Evolutionary conservation across 2,113 vertebrate genomes (phyloP).

Genomic region (Alosa alosa): DNA sequence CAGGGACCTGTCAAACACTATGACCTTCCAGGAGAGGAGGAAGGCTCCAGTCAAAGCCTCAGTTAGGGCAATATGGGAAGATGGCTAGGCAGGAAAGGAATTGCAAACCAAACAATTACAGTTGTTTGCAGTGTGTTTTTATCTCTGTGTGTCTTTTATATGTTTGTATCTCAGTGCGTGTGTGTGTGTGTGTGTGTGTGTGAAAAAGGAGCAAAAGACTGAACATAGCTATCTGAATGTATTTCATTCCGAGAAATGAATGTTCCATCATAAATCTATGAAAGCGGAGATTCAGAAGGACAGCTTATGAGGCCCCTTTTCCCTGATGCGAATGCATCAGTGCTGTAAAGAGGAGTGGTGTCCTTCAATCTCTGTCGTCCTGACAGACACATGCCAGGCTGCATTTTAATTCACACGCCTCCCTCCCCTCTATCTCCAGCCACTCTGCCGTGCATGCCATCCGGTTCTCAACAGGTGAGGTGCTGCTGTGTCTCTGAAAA

Average conservation of each 20-base stretch:
- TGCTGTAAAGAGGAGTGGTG: not conserved
- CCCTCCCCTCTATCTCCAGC: constrained; percentile 50
- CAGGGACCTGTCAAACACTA: constrained; percentile 52
- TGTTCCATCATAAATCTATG: not conserved
- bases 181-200: not conserved
- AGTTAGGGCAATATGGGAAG: not conserved
- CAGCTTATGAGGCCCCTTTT: not conserved
- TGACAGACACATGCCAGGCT: constrained; percentile 54
- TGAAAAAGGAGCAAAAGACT: not conserved
- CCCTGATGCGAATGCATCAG: not conserved
- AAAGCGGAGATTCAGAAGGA: not conserved
- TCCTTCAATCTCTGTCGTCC: not conserved
- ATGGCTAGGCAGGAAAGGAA: not conserved
- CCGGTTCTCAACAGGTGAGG: constrained; percentile 65
- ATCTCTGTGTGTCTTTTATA: not conserved
- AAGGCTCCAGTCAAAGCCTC: not conserved
- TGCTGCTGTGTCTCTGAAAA: constrained; percentile 9
- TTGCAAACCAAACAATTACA: not conserved
- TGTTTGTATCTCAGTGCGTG: not conserved
- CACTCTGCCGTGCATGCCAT: constrained; percentile 66
- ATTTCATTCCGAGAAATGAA: not conserved
- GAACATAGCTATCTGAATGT: not conserved
- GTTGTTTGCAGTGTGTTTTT: not conserved
- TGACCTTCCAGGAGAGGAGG: constrained; percentile 53
- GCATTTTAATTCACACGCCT: constrained; percentile 71